Evolutionary conservation across 1,140 invertebrate species (phyloP), one percentile per base, ranked within the genome.

Genomic region (Cardiocondyla obscurior): DNA sequence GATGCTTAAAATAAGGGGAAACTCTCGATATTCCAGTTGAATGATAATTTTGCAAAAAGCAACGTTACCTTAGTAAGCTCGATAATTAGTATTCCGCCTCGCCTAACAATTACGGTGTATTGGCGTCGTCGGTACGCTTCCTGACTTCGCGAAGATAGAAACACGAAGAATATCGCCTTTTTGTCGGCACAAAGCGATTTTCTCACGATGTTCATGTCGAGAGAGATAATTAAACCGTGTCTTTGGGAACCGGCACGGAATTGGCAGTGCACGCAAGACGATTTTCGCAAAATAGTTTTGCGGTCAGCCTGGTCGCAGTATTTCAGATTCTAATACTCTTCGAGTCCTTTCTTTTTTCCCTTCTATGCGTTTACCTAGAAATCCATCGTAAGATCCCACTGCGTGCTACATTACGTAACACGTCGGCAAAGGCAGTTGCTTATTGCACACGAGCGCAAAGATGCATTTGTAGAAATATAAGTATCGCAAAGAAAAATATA

Each of bases 221-320:
- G 36, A 62, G 51, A 82, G 46, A 86, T 87, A 81, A 88, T 87
- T 88, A 87, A 84, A 88, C n/a, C 74, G 76, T 70, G 85, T 84
- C 82, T 87, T 87, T 76, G 85, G 69, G 82, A 60, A 84, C 74
- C 73, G 70, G n/a, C 85, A 84, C 60, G 74, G 28, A 85, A 87
- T 79, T 86, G 74, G 42, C 83, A 73, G 77, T 72, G 58, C 73
- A 69, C 69, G 58, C 65, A 81, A 84, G 33, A 62, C 22, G 85
- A 88, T 84, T 87, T 81, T 88, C 82, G 82, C 73, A 55, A 84
- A 62, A 88, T 67, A 84, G 62, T 87, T 87, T 39, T 76, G 86
- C 82, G 85, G 69, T 87, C 62, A 44, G 53, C 44, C 2, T 25
- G 39, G 39, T 77, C 58, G 28, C 67, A 36, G 51, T 77, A 46